Evolutionary conservation across 2,888 invertebrate species (phyloP).

Genomic region (Meiosimyza decipiens): DNA sequence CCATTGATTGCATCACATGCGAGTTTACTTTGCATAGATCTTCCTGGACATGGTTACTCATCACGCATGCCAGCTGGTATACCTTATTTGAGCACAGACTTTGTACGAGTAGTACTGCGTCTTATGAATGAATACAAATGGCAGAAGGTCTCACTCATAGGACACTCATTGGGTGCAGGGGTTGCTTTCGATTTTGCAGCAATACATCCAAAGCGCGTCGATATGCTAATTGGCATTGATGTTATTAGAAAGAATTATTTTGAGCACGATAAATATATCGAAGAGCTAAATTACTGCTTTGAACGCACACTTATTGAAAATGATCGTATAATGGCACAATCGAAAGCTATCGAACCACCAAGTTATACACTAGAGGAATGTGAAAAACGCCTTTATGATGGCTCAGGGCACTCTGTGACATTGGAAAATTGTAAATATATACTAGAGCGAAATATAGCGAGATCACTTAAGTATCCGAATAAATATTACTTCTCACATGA

Average conservation of each 20-base stretch:
- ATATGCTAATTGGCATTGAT: constrained; percentile 63
- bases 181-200: constrained; percentile 72
- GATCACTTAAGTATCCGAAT: constrained; percentile 70
- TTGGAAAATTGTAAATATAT: constrained; percentile 71
- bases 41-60: constrained; percentile 79
- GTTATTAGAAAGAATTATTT: constrained; percentile 52
- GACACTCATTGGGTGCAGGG: constrained; percentile 77
- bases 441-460: constrained; percentile 70
- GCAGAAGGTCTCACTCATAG: constrained; percentile 75
- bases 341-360: constrained; percentile 69
- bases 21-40: constrained; percentile 73
- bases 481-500: constrained; percentile 69
- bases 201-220: constrained; percentile 67
- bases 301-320: constrained; percentile 68
- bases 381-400: constrained; percentile 69
- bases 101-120: constrained; percentile 69
- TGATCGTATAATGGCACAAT: constrained; percentile 54
- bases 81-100: constrained; percentile 62
- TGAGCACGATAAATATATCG: constrained; percentile 47
- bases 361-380: constrained; percentile 73
- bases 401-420: constrained; percentile 71
- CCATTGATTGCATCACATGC: constrained; percentile 70
- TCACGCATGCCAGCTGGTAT: constrained; percentile 75
- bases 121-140: constrained; percentile 75
- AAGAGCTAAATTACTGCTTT: constrained; percentile 55